Percentiles rank a stretch among this genome's conserved stretches.
Evolutionary conservation across 2,797 vertebrate species (phyloP).

Genomic region (Lepidocolaptes lacrymiger): DNA sequence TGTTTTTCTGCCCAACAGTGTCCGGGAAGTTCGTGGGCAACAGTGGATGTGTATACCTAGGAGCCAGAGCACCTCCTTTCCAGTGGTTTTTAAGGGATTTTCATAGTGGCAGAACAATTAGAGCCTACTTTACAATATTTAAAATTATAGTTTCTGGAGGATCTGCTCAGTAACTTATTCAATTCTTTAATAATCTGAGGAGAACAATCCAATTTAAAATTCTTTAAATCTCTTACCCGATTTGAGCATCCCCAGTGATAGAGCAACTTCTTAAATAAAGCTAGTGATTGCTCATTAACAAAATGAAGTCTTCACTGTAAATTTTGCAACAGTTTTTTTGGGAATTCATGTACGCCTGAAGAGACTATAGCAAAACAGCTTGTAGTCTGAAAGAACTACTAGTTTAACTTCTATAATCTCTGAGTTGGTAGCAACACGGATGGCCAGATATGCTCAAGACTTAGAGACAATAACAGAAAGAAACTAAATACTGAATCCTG

Average conservation of each 20-base stretch:
- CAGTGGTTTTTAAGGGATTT: not conserved
- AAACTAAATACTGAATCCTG: not conserved
- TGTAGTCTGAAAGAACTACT: not conserved
- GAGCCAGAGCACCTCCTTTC: not conserved
- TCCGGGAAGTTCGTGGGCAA: not conserved
- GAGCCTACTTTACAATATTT: constrained; percentile 19
- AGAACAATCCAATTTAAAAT: not conserved
- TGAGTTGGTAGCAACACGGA: not conserved
- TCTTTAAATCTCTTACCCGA: not conserved
- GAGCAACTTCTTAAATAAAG: constrained; percentile 10
- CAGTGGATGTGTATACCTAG: not conserved
- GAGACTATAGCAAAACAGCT: not conserved
- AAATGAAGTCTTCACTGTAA: not conserved
- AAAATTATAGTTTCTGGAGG: not conserved
- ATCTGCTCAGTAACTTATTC: not conserved
- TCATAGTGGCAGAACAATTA: constrained; percentile 8
- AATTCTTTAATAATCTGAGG: not conserved
- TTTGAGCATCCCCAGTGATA: not conserved
- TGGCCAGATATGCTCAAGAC: not conserved
- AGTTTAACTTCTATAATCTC: not conserved
- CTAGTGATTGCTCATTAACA: not conserved
- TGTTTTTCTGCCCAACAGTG: not conserved
- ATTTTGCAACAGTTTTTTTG: not conserved
- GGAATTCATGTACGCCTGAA: not conserved
- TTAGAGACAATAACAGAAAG: not conserved